phyloP scores from a whole-genome alignment of 2,888 invertebrate species.

The Odontocolon sp. region DNA sequence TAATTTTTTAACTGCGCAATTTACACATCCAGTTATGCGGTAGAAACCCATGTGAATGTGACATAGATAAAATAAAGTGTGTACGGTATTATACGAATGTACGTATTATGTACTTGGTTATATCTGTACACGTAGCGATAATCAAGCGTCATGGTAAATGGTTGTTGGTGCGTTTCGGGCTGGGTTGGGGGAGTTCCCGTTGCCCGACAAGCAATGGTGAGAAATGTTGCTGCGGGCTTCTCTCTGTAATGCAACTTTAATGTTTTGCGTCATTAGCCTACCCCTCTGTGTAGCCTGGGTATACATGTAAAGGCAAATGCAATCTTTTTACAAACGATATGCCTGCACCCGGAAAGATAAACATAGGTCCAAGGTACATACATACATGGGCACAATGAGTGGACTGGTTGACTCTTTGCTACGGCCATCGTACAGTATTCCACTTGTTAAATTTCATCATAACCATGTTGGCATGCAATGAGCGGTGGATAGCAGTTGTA shows the following conservation, averaged over 20 bases:
- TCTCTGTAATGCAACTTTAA: conserved; percentile 64
- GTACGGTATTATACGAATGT: conserved; percentile 3
- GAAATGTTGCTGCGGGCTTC: conserved; percentile 57
- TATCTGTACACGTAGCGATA: conserved; percentile 40
- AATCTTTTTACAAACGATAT: conserved; percentile 50
- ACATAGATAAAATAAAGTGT: not conserved
- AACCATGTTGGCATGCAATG: not conserved
- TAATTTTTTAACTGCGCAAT: conserved; percentile 54
- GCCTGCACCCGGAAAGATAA: conserved; percentile 9
- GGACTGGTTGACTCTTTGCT: not conserved
- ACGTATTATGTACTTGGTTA: not conserved
- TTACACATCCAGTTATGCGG: conserved; percentile 43
- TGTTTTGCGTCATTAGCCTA: conserved; percentile 62
- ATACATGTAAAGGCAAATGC: conserved; percentile 7
- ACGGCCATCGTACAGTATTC: not conserved
- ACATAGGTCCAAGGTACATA: conserved; percentile 3
- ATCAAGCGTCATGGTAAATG: conserved; percentile 59
- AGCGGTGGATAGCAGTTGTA: too few relatives aligned
- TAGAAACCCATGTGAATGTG: not conserved
- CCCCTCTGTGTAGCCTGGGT: conserved; percentile 44
- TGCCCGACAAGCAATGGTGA: conserved; percentile 57
- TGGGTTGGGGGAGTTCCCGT: conserved; percentile 39
- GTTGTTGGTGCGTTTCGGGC: conserved; percentile 46
- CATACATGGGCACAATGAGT: not conserved
- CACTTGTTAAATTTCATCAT: not conserved